A percentile compares a stretch with the other conserved stretches of the same genome.
Evolutionary conservation across 2,888 invertebrate species (phyloP).

Genomic region (Petrolisthes manimaculis): DNA sequence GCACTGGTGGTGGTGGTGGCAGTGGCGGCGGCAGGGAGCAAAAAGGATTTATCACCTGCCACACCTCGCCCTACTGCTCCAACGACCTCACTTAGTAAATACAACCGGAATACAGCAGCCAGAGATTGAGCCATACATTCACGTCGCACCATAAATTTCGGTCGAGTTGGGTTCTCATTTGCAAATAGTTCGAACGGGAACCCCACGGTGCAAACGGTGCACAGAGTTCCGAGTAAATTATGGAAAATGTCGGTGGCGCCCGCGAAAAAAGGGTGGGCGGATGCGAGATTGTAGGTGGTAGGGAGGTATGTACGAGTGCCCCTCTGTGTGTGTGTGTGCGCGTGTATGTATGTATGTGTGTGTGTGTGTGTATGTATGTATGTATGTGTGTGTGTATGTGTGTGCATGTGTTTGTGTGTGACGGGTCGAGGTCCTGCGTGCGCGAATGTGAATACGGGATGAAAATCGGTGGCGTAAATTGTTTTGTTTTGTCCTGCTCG

Average conservation of each 20-base stretch:
- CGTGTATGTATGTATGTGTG: neutral
- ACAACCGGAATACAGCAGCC: neutral
- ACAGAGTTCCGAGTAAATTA: neutral
- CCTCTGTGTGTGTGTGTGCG: neutral
- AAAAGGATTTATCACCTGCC: neutral
- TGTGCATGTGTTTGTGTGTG: too few species aligned
- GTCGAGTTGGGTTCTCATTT: neutral
- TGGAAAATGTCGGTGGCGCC: neutral
- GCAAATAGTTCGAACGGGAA: neutral
- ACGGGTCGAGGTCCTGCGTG: too few species aligned
- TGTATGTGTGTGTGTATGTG: too few species aligned
- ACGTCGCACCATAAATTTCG: neutral
- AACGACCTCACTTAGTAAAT: neutral
- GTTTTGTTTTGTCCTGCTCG: too few species aligned
- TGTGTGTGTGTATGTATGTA: neutral
- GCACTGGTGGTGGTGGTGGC: too few species aligned
- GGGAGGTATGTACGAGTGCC: neutral
- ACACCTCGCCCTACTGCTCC: neutral
- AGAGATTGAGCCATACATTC: slow-evolving; percentile 1
- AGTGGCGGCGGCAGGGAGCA: too few species aligned
- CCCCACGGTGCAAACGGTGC: neutral
- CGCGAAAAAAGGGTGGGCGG: neutral
- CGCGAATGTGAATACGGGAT: too few species aligned
- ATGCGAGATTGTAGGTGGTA: neutral
- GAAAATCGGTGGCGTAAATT: too few species aligned